These are phyloP conservation scores for Sorex maritimensis DNA, from an alignment of 2,797 vertebrate genomes.

Conservation along the genomic window DNA sequence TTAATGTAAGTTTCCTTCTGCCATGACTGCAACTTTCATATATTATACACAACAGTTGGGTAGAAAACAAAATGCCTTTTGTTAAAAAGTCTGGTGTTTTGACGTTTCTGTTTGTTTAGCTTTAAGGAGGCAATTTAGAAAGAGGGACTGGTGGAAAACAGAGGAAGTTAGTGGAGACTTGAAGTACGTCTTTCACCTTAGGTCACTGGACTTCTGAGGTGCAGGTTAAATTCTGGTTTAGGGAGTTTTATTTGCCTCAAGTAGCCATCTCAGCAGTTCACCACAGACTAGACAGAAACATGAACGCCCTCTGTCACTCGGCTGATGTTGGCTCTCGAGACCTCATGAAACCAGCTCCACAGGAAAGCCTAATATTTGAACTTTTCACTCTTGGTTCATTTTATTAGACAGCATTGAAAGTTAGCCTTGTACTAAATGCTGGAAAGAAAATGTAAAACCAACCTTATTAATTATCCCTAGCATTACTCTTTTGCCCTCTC, in stretches of 20 bases:
- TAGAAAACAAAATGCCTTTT: slow-evolving; percentile 85
- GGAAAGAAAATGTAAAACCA: slow-evolving; percentile 62
- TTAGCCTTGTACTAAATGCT: slow-evolving; percentile 72
- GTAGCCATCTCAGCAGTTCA: slow-evolving; percentile 86
- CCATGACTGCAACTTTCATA: slow-evolving; percentile 82
- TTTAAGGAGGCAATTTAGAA: slow-evolving; percentile 75
- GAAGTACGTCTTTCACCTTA: slow-evolving; percentile 74
- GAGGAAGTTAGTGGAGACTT: slow-evolving; percentile 65
- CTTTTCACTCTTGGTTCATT: slow-evolving; percentile 91
- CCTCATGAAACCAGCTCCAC: slow-evolving; percentile 88
- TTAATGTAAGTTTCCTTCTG: slow-evolving; percentile 85
- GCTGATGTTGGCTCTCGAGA: slow-evolving; percentile 90
- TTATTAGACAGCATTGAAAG: slow-evolving; percentile 89
- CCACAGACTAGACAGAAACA: slow-evolving; percentile 92
- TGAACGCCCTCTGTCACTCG: slow-evolving; percentile 85
- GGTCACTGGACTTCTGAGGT: slow-evolving; percentile 64
- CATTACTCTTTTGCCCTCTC: neutral
- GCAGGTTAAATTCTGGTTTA: slow-evolving; percentile 68
- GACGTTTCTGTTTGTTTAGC: slow-evolving; percentile 82
- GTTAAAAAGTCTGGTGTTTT: slow-evolving; percentile 77
- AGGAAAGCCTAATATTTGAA: slow-evolving; percentile 94
- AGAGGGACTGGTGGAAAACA: slow-evolving; percentile 64
- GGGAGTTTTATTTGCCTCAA: slow-evolving; percentile 79
- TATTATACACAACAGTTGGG: slow-evolving; percentile 73
- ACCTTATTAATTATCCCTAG: slow-evolving; percentile 1